Percentiles rank a stretch among this genome's conserved stretches.
Evolutionary conservation across 2,888 invertebrate species (phyloP).

Genomic region (Orgyia antiqua): DNA sequence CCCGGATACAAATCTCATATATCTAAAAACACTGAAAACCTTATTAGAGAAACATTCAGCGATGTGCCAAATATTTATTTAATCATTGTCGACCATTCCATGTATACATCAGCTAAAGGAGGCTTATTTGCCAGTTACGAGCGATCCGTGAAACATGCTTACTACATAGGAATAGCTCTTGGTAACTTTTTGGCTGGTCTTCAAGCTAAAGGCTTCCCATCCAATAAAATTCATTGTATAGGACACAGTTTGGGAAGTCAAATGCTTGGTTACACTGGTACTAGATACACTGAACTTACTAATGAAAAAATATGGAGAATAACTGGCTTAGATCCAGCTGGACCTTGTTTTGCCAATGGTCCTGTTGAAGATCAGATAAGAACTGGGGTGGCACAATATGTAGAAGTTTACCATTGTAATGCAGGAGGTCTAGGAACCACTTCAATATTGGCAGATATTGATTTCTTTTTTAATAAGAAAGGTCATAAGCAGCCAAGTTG

Average conservation of each 20-base stretch:
- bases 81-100: slow-evolving; percentile 61
- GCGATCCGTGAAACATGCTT: slow-evolving; percentile 49
- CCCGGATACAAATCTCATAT: slow-evolving; percentile 68
- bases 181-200: slow-evolving; percentile 51
- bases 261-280: slow-evolving; percentile 53
- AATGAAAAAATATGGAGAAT: slow-evolving; percentile 53
- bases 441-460: slow-evolving; percentile 72
- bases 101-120: slow-evolving; percentile 52
- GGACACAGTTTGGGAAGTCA: slow-evolving; percentile 67
- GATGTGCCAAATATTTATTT: slow-evolving; percentile 53
- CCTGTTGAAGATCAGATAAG: slow-evolving; percentile 65
- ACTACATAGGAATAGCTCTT: slow-evolving; percentile 52
- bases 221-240: slow-evolving; percentile 56
- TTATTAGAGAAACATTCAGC: slow-evolving; percentile 54
- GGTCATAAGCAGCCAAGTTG: slow-evolving; percentile 77
- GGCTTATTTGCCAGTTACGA: slow-evolving; percentile 59
- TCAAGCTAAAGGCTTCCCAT: slow-evolving; percentile 43
- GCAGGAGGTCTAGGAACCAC: slow-evolving; percentile 73
- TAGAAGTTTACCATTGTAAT: slow-evolving; percentile 80
- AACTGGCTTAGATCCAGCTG: slow-evolving; percentile 66
- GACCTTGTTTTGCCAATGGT: slow-evolving; percentile 65
- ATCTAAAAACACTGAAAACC: slow-evolving; percentile 49
- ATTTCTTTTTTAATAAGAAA: slow-evolving; percentile 79
- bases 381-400: slow-evolving; percentile 75
- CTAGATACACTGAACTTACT: slow-evolving; percentile 43